Evolutionary conservation across 1,140 invertebrate species (phyloP).

Genomic region (Sycobia sp.): DNA sequence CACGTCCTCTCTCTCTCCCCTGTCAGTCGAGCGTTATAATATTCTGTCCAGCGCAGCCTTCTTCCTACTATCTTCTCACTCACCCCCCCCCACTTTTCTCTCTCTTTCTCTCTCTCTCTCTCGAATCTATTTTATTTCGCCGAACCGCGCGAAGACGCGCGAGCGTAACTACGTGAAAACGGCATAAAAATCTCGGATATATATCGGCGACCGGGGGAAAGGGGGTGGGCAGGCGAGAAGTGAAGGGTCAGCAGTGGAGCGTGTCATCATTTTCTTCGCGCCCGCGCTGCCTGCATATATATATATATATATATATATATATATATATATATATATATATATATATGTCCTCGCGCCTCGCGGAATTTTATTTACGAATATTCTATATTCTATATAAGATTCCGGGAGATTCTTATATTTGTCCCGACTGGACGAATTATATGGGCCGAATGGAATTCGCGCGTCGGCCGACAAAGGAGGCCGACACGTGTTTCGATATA

Average conservation of each 20-base stretch:
- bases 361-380: slow-evolving; percentile 56
- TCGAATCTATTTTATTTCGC: slow-evolving; percentile 21
- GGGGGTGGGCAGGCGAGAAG: slow-evolving; percentile 25
- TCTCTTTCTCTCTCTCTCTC: too few relatives aligned
- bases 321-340: too few relatives aligned
- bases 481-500: neutral
- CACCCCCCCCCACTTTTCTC: too few relatives aligned
- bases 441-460: slow-evolving; percentile 29
- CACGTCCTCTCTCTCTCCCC: slow-evolving; percentile 38
- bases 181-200: slow-evolving; percentile 32
- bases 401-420: slow-evolving; percentile 28
- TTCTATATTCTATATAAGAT: slow-evolving; percentile 37
- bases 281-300: slow-evolving; percentile 39
- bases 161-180: slow-evolving; percentile 23
- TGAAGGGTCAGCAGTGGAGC: slow-evolving; percentile 54
- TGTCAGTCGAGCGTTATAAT: slow-evolving; percentile 54
- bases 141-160: neutral
- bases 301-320: too few relatives aligned
- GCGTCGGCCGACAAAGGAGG: slow-evolving; percentile 3
- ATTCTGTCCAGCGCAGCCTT: slow-evolving; percentile 52
- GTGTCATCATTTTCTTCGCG: slow-evolving; percentile 53
- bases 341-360: too few relatives aligned
- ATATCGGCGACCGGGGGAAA: slow-evolving; percentile 13
- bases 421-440: slow-evolving; percentile 18
- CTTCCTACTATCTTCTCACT: too few relatives aligned